Base-by-base conservation (phyloP, 2,888 invertebrate genomes). In the Stenurella melanura region DNA sequence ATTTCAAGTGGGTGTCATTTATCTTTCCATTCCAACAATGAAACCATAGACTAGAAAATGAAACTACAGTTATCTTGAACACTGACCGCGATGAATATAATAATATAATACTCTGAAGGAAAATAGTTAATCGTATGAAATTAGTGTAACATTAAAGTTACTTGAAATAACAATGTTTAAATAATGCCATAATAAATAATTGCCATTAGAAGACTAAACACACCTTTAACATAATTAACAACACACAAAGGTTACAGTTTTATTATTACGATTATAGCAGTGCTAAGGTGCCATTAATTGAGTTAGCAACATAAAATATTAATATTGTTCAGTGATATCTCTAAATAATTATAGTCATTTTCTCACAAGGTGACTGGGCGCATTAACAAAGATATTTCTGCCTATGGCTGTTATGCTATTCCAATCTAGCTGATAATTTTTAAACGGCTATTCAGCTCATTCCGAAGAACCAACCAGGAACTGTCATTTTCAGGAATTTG, bases 101-200 rank as follows among this genome's bases (percentile, higher is more conserved):
- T 50, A 50, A n/a, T 50, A n/a, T 50, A 50, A 50, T n/a, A 50
- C n/a, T 42, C 11, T 12, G 3, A 42, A 42, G 7, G 15, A 7
- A n/a, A 50, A 50, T n/a, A 50, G 50, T 15, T 50, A 50, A 50
- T 6, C 50, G 5, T n/a, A 50, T 6, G 50, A 50, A 50, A 50
- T 50, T 11, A 11, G 42, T 50, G 15, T 50, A 50, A n/a, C 12
- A 42, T 42, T 42, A 42, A 42, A 4, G 12, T 42, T 15, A 42
- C 50, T 50, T 3, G 42, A 42, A 42, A 42, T 15, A 42, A 11
- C 42, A 1, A 42, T 42, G 50, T 12, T 50, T 50, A 50, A 50
- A 50, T 50, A 50, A 50, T n/a, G n/a, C n/a, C n/a, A n/a, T 50
- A 50, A 50, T 50, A 50, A n/a, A 50, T 50, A 50, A 50, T 50